Evolutionary conservation across 2,888 invertebrate genomes (phyloP), one percentile per base, ranked within the genome.

Genomic region (Euclidia mi): DNA sequence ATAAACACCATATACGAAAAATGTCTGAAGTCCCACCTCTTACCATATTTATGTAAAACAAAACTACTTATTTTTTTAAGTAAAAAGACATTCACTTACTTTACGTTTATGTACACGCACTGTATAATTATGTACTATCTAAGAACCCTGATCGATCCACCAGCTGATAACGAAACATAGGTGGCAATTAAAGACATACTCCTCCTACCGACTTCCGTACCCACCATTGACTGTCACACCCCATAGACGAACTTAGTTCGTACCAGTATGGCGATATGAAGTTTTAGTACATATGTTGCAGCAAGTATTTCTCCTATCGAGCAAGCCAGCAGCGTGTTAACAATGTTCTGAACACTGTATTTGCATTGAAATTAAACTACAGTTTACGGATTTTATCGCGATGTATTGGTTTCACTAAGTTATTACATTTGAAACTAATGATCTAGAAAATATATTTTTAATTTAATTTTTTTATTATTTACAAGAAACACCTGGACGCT

Each of bases 241-340:
- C n/a, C 11, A 31, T 3, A 15, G 31, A 12, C n/a, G 17, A 43
- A 43, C 17, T 42, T 42, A 29, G 42, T 18, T 31, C 17, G 43
- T 20, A 15, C 7, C 17, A 43, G 43, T 43, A 17, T 12, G 20
- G 17, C 7, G 43, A 43, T 43, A 31, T 43, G 31, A 43, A 43
- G n/a, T 31, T 31, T n/a, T 12, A 31, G 17, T 31, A 43, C 31
- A 43, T 29, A 31, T 7, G 3, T 10, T 6, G 28, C 12, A 17
- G 15, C 14, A 29, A 12, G 11, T 29, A 29, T 29, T 38, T 3
- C 11, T 18, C 38, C 18, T 38, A 38, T 18, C 11, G 10, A 18
- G 38, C 18, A 38, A 38, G 12, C 2, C 40, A 25, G 20, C n/a
- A 38, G 38, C 20, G 25, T 40, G 25, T 25, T 14, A 14, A 34